These are phyloP conservation scores for Sinotaia quadrata DNA, from an alignment of 2,888 invertebrate species.

Conservation along the genomic window DNA sequence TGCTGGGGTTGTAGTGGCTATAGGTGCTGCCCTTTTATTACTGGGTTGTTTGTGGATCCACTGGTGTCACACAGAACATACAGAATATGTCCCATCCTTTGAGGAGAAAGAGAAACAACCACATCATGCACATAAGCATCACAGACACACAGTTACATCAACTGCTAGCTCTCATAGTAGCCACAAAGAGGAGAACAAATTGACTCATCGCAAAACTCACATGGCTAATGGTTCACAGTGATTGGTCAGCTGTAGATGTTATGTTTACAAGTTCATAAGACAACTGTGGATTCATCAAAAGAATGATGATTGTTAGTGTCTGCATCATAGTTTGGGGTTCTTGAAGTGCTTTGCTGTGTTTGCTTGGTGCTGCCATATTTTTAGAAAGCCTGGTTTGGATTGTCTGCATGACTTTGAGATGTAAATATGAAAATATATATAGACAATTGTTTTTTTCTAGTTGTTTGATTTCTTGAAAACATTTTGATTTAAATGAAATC, in stretches of 20 bases:
- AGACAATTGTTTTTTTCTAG: too few species aligned
- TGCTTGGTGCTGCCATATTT: too few species aligned
- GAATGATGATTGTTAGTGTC: background rate
- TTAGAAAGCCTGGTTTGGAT: too few species aligned
- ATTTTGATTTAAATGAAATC: too few species aligned
- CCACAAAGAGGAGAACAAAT: background rate
- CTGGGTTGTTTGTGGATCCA: conserved; percentile 32
- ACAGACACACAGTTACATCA: background rate
- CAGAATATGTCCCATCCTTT: conserved; percentile 10
- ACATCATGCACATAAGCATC: background rate
- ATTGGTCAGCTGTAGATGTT: too few species aligned
- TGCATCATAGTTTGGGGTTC: background rate
- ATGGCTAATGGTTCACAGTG: background rate
- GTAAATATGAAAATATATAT: too few species aligned
- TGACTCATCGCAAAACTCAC: background rate
- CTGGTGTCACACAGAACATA: conserved; percentile 35
- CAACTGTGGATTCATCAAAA: background rate
- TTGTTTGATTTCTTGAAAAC: too few species aligned
- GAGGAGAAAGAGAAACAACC: conserved; percentile 14
- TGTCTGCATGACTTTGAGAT: too few species aligned
- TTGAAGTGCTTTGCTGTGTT: background rate
- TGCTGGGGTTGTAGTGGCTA: conserved; percentile 34
- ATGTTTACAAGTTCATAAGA: too few species aligned
- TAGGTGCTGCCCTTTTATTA: conserved; percentile 24
- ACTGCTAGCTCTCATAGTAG: too few species aligned